Evolutionary conservation across 2,113 vertebrate genomes (phyloP).

Genomic region (Gasterosteus nipponicus): DNA sequence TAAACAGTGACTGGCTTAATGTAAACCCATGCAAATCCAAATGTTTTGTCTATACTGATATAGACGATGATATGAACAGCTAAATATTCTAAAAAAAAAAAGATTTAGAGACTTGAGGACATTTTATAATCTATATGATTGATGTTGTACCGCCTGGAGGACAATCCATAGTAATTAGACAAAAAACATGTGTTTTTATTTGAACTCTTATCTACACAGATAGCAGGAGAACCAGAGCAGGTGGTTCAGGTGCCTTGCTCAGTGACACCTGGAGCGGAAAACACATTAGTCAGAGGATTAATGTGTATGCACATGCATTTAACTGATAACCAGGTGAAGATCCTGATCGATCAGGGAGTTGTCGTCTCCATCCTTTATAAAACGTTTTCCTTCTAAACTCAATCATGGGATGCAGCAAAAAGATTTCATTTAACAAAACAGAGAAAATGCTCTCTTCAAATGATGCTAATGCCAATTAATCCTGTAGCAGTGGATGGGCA

Average conservation of each 20-base stretch:
- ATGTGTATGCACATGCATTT: background rate
- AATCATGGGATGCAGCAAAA: background rate
- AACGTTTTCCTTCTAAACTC: background rate
- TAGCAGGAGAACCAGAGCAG: background rate
- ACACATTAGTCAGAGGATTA: background rate
- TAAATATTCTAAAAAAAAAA: background rate
- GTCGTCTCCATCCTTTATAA: background rate
- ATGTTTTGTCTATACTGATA: background rate
- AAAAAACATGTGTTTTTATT: background rate
- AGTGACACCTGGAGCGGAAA: background rate
- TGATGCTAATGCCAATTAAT: background rate
- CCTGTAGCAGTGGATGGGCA: no score
- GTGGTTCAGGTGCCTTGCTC: background rate
- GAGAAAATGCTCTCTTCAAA: background rate
- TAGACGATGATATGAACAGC: background rate
- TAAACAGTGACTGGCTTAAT: background rate
- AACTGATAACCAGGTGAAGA: background rate
- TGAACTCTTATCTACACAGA: background rate
- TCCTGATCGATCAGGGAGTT: background rate
- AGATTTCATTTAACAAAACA: background rate
- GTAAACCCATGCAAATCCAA: background rate
- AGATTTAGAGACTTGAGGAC: background rate
- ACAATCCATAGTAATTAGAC: background rate
- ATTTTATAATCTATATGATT: slow-evolving; percentile 2
- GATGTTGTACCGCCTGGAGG: no score